A percentile compares a stretch with the other conserved stretches of the same genome.
Evolutionary conservation across 2,888 invertebrate genomes (phyloP).

Genomic region (Crepidodera aurea): DNA sequence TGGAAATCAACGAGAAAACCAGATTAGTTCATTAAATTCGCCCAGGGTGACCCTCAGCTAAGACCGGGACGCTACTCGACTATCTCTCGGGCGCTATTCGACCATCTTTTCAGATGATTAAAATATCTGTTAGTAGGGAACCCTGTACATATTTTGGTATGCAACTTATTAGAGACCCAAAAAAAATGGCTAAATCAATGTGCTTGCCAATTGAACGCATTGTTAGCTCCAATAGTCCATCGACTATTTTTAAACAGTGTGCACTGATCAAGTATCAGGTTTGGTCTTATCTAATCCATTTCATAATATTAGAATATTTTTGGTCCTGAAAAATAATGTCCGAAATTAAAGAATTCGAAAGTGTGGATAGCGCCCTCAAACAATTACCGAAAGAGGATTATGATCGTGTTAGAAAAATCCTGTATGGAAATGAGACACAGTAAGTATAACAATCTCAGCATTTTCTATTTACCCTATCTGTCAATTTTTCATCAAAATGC

Average conservation of each 20-base stretch:
- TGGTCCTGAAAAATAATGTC: conserved; percentile 28
- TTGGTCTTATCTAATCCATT: conserved; percentile 28
- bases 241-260: conserved; percentile 36
- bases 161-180: no score
- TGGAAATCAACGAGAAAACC: no score
- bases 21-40: no score
- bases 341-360: conserved; percentile 39
- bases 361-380: conserved; percentile 36
- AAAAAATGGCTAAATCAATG: conserved; percentile 2
- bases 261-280: conserved; percentile 30
- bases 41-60: no score
- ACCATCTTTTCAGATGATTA: no score
- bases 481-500: no score
- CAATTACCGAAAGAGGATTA: conserved; percentile 37
- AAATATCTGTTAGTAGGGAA: no score
- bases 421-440: conserved; percentile 38
- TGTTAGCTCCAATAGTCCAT: conserved; percentile 12
- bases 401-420: conserved; percentile 35
- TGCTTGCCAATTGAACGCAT: conserved; percentile 6
- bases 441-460: conserved; percentile 36
- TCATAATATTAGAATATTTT: background rate
- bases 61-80: no score
- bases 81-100: no score
- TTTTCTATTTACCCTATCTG: background rate
- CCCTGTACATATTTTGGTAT: no score